Evolutionary conservation across 2,888 invertebrate species (phyloP), one percentile per base, ranked within the genome.

Genomic region (Nephrotoma flavescens): DNA sequence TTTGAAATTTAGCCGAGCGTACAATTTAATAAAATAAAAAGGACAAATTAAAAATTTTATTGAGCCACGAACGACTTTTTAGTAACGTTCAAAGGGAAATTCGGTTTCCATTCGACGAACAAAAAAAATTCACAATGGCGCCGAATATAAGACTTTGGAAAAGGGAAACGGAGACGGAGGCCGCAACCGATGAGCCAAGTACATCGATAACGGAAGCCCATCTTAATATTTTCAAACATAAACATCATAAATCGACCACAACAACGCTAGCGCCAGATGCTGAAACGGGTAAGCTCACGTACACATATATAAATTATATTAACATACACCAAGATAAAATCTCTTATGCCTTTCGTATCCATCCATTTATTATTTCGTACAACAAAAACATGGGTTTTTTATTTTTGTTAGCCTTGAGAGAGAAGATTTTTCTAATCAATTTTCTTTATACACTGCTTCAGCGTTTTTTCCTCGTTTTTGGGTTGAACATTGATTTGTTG

Each of bases 121-220:
- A 71, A 71, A 71, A 71, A 44, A 87, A 86, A 87, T 15, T n/a
- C 15, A 88, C 86, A 86, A 88, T 88, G 88, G 88, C 88, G 85
- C 88, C 88, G 86, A 88, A 88, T 85, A 86, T 86, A 45, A 87
- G 87, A 87, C 57, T 88, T 47, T 88, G 87, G 88, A 88, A 88
- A 86, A 71, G 88, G 11, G 87, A 87, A 44, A 57, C 87, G 2
- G 87, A 87, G n/a, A 42, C 86, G 2, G 85, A 84, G 4, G 15
- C 41, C 83, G 84, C 52, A n/a, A 42, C 86, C 57, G 15, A 41
- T 2, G 83, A 15, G n/a, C 83, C 86, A 44, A 57, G 6, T 52
- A 83, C 42, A 85, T n/a, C 86, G 6, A 7, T 71, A 9, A 71
- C 71, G 11, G 31, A 71, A 71, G 71, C 71, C 71, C 71, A 71